Base-by-base conservation (phyloP, 2,113 vertebrate genomes). In the Oenanthe melanoleuca region DNA sequence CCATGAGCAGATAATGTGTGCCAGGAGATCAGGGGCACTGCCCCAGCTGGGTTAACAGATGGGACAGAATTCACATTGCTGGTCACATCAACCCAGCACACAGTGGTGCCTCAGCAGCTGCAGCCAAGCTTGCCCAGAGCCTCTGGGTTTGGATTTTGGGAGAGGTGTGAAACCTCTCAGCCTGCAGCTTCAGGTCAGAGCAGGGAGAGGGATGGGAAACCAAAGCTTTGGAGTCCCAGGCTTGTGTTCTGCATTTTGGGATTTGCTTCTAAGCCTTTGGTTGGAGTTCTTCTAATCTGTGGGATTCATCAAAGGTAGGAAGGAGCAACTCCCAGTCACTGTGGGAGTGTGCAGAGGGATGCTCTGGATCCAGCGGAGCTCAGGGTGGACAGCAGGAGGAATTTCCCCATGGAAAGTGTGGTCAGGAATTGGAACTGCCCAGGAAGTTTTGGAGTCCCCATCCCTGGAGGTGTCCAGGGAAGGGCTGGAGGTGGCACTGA, bases 371-470 rank as follows among this genome's bases (percentile, higher is more conserved):
- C 59, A 72, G 42, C 34, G 50, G 0, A 44, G 16, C 8, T 37
- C 75, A 64, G 66, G 31, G 0, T 2, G 59, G 31, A 3, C 42
- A 52, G 0, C 59, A 66, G 52, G 2, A 52, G 77, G 60, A 66
- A 73, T 88, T 80, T 88, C 60, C 2, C 12, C 67, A 13, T 66
- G 60, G 67, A 33, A 57, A 65, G 26, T 22, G 26, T 2, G 52
- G 1, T 7, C 34, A 72, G 74, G 18, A 31, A 0, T 0, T 64
- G 59, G 59, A 0, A 56, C 44, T 80, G 60, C 59, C 37, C 52
- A 28, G 26, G 33, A 9, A 20, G 31, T 14, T 23, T 12, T 65
- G 86, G 26, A 65, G 44, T 72, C 0, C 44, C 75, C 59, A 44
- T 4, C 66, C 31, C 66, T 65, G 59, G 42, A 42, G 21, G 22